These are phyloP conservation scores for Nematolebias whitei DNA, from an alignment of 2,113 vertebrate species.

Conservation along the genomic window DNA sequence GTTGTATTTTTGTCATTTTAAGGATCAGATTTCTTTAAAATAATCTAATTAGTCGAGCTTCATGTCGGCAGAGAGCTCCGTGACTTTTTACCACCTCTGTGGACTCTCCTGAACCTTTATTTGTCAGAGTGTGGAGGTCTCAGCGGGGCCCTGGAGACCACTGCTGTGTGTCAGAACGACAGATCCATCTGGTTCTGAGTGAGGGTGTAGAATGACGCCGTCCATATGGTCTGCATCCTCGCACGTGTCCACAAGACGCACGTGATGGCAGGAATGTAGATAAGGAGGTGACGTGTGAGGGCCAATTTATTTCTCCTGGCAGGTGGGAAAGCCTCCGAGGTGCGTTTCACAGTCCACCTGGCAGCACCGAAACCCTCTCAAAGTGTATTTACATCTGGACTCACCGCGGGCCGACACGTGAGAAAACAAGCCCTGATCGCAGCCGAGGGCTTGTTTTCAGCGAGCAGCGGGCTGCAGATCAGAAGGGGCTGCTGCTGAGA, in stretches of 20 bases:
- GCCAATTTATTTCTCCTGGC: slow-evolving; percentile 66
- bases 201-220: slow-evolving; percentile 58
- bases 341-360: slow-evolving; percentile 26
- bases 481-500: slow-evolving; percentile 11
- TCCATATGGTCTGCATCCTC: slow-evolving; percentile 47
- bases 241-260: slow-evolving; percentile 48
- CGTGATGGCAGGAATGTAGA: slow-evolving; percentile 47
- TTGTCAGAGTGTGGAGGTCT: slow-evolving; percentile 30
- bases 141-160: slow-evolving; percentile 21
- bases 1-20: too few relatives aligned
- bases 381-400: slow-evolving; percentile 44
- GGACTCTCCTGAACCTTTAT: slow-evolving; percentile 11
- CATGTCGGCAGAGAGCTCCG: too few relatives aligned
- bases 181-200: slow-evolving; percentile 44
- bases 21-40: too few relatives aligned
- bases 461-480: background rate
- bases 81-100: too few relatives aligned
- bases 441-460: slow-evolving; percentile 5
- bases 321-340: slow-evolving; percentile 59
- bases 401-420: slow-evolving; percentile 12
- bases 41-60: too few relatives aligned
- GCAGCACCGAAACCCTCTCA: slow-evolving; percentile 45
- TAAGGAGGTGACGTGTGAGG: slow-evolving; percentile 56
- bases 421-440: slow-evolving; percentile 1
- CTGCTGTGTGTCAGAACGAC: slow-evolving; percentile 56